Evolutionary conservation across 2,113 vertebrate genomes (phyloP).

Genomic region (human (Homo sapiens)): DNA sequence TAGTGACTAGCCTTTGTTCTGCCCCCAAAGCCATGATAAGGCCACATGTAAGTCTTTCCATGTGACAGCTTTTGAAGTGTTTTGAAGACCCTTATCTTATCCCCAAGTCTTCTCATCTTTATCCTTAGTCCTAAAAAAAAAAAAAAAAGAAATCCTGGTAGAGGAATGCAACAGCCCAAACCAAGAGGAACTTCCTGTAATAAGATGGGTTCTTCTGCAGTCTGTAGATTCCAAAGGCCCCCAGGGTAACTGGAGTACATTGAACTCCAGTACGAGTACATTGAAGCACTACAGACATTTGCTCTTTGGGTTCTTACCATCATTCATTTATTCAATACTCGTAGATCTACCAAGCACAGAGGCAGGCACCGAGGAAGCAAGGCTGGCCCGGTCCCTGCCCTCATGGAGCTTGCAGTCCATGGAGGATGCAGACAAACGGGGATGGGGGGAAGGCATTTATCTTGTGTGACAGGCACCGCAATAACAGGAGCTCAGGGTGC

Average conservation of each 20-base stretch:
- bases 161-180: not conserved
- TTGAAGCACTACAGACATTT: not conserved
- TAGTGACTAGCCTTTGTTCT: not conserved
- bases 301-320: not conserved
- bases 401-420: not conserved
- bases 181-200: not conserved
- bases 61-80: not conserved
- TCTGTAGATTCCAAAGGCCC: not conserved
- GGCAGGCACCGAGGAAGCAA: not conserved
- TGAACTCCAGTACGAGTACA: too few relatives aligned
- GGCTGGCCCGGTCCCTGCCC: not conserved
- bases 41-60: not conserved
- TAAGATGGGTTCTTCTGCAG: not conserved
- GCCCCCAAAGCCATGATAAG: not conserved
- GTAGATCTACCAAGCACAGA: not conserved
- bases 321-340: accelerated
- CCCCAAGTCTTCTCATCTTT: not conserved
- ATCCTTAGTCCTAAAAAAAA: not conserved
- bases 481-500: not conserved
- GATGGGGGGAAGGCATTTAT: not conserved
- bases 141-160: not conserved
- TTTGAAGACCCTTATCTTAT: not conserved
- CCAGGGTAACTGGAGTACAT: accelerated
- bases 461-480: accelerated
- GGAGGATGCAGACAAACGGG: not conserved